These are phyloP conservation scores for Trichechus manatus DNA, from an alignment of 2,113 vertebrate genomes.

Conservation along the genomic window DNA sequence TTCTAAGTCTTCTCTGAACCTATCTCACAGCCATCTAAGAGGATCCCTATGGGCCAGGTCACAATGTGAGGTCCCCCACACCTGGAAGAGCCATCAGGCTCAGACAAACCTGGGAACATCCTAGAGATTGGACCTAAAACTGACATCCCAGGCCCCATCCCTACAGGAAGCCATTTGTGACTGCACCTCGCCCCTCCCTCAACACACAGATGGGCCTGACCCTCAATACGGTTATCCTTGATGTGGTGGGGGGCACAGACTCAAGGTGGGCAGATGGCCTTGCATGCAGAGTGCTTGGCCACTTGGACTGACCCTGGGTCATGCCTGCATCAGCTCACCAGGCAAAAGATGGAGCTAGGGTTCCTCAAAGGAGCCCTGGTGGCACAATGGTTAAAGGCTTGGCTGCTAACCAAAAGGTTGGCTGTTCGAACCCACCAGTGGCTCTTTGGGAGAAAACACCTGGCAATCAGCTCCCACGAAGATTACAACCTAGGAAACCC, in stretches of 20 bases:
- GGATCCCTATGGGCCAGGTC: background rate
- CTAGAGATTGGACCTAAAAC: background rate
- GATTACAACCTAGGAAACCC: background rate
- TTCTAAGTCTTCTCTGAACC: background rate
- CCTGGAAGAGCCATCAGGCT: background rate
- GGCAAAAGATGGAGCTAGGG: too few species aligned
- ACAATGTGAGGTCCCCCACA: background rate
- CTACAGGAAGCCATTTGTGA: background rate
- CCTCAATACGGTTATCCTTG: background rate
- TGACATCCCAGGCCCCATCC: too few species aligned
- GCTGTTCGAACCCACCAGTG: background rate
- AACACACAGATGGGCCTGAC: rapidly evolving
- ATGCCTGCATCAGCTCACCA: background rate
- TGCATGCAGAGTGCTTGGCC: background rate
- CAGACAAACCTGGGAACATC: background rate
- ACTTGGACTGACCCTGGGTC: background rate
- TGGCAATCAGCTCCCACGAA: background rate
- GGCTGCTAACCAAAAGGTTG: background rate
- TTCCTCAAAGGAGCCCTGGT: background rate
- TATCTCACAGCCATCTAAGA: background rate
- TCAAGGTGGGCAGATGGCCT: rapidly evolving
- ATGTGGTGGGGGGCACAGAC: background rate
- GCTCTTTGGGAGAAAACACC: background rate
- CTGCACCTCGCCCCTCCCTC: rapidly evolving
- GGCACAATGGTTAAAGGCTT: background rate